Evolutionary conservation across 2,888 invertebrate species (phyloP).

Genomic region (Oasisia sp.): DNA sequence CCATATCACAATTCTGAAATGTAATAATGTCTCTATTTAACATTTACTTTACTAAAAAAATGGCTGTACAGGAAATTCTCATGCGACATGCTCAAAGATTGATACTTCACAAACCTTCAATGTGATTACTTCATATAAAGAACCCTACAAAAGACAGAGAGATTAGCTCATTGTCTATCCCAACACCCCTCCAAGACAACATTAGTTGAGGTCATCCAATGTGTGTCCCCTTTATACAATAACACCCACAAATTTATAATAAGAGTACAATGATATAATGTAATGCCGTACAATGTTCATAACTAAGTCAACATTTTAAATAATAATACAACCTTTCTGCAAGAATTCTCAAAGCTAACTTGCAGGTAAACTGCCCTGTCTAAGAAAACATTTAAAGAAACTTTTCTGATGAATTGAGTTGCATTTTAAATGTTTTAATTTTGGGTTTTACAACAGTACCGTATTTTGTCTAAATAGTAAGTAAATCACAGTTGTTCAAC

Average conservation of each 20-base stretch:
- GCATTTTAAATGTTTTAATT: neutral
- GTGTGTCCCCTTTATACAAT: neutral
- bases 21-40: neutral
- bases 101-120: conserved; percentile 48
- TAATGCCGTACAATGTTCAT: neutral
- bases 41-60: neutral
- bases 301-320: neutral
- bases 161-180: neutral
- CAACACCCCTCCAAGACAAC: neutral
- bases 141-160: conserved; percentile 40
- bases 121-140: conserved; percentile 50
- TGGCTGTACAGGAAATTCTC: neutral
- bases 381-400: neutral
- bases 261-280: no score
- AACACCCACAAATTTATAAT: neutral
- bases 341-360: no score
- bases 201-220: neutral
- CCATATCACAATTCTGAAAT: neutral
- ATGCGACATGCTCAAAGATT: neutral
- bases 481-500: neutral
- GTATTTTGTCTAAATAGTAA: neutral
- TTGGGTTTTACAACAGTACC: neutral
- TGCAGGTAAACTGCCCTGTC: no score
- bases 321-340: neutral
- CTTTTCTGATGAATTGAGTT: no score